Evolutionary conservation across 37 sponge, comb jelly and placozoan species (phyloP), one percentile per base, ranked within the genome.

Genomic region (Axinella damicornis): DNA sequence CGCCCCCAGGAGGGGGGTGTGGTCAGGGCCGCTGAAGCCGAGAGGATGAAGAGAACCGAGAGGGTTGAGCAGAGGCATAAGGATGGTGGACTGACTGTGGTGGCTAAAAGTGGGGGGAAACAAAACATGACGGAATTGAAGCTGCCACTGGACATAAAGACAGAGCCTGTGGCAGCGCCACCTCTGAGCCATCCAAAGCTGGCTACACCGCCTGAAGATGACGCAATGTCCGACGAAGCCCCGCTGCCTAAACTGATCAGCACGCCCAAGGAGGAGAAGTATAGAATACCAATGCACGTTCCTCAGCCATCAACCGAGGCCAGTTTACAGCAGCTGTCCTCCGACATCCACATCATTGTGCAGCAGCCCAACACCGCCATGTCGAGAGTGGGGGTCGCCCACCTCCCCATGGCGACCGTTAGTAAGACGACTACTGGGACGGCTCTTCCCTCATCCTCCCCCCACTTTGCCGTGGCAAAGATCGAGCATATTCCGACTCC

Each of bases 291-390:
- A 20, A 82, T 82, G 69, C 71, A 69, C 11, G 63, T 72, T 5
- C 79, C 79, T 20, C 79, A 52, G 0, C 79, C 79, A 25, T 78
- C 79, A 32, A 78, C 79, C 17, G 54, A 78, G 5, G 65, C 25
- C 62, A 62, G 12, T 11, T 22, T 73, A 12, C 82, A 67, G 19
- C 65, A 24, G 22, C 37, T 82, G 0, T 54, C 71, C 22, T 46
- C 82, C 20, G 73, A 82, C 9, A 57, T 82, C 40, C 82, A 82
- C 37, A 41, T 82, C 2, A 82, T 82, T 24, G 71, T 82, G 18
- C 82, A 82, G 63, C 82, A 82, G 46, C 82, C 82, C 2, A 82
- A 82, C 82, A 82, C 33, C 22, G 73, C 72, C 56, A 63, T 54
- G 27, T 22, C 55, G 60, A 46, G 46, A 9, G 46, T 46, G 46